Evolutionary conservation across 2,113 vertebrate species (phyloP).

Genomic region (Reinhardtius hippoglossoides): DNA sequence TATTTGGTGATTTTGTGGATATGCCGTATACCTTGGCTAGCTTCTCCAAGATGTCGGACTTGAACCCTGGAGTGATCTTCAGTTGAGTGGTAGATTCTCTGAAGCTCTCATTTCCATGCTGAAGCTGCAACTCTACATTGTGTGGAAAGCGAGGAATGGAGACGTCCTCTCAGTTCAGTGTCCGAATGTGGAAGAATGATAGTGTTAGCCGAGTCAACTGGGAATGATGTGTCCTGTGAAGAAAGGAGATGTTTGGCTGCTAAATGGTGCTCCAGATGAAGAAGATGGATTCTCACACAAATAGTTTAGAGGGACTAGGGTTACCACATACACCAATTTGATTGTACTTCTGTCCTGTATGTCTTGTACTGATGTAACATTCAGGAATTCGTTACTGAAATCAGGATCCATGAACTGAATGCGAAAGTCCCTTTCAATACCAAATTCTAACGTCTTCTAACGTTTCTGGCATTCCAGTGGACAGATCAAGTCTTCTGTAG

Average conservation of each 20-base stretch:
- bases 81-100: neutral
- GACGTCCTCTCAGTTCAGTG: neutral
- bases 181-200: slow-evolving; percentile 17
- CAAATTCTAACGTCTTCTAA: slow-evolving; percentile 1
- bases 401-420: slow-evolving; percentile 34
- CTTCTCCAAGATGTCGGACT: slow-evolving; percentile 4
- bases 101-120: slow-evolving; percentile 9
- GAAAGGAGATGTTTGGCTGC: neutral
- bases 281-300: neutral
- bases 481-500: slow-evolving; percentile 8
- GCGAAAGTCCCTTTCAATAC: slow-evolving; percentile 19
- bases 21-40: neutral
- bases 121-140: slow-evolving; percentile 11
- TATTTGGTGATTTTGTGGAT: neutral
- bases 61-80: slow-evolving; percentile 6
- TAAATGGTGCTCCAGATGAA: neutral
- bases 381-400: slow-evolving; percentile 21
- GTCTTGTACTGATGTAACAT: neutral
- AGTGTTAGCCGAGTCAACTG: neutral
- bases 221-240: no score
- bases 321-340: slow-evolving; percentile 6
- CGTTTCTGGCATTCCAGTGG: slow-evolving; percentile 6
- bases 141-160: slow-evolving; percentile 4
- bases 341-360: neutral
- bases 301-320: neutral